Base-by-base conservation (phyloP, 2,888 invertebrate genomes). In the Ceraclea dissimilis region DNA sequence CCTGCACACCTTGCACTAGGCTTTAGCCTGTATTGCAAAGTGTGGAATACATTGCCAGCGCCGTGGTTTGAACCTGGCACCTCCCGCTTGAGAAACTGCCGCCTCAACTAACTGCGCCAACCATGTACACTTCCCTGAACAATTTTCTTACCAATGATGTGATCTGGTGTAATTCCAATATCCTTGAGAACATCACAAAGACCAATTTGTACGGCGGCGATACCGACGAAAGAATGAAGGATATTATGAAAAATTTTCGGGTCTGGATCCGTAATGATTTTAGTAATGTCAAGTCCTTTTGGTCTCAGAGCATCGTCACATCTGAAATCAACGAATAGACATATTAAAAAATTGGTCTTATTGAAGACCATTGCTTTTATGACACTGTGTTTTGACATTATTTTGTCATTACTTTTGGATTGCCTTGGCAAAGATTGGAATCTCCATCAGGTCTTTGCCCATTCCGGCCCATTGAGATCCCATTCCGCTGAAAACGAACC, bases 401-500 rank as follows among this genome's bases (percentile, higher is more conserved):
- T n/a, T n/a, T n/a, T 6, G 26, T 26, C 4, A 6, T 20, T 22
- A 79, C 79, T 70, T 78, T 60, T 83, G 71, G 62, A 93, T 84
- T n/a, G 90, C 84, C 49, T 83, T 76, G 31, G 82, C 79, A 69
- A 93, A 93, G 2, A 81, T 71, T 0, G 88, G 86, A 26, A 93
- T 76, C 63, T 78, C 73, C 83, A 93, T 83, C 49, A 93, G 79
- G 43, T 84, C 79, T 10, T 78, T 73, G 4, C 88, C 93, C 90
- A 94, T 92, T 61, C 86, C 86, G 10, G 84, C 73, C 92, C 93
- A 93, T 67, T 93, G 91, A 0, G 89, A 86, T 1, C 92, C 91
- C 90, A 95, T 90, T 33, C 93, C 93, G 52, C 93, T 90, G 74
- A 92, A 95, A 43, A 93, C 84, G 72, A 88, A 93, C 83, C 93